These are phyloP conservation scores for Echinarachnius parma DNA, from an alignment of 53 echinoderm and acorn worm genomes.

Conservation along the genomic window DNA sequence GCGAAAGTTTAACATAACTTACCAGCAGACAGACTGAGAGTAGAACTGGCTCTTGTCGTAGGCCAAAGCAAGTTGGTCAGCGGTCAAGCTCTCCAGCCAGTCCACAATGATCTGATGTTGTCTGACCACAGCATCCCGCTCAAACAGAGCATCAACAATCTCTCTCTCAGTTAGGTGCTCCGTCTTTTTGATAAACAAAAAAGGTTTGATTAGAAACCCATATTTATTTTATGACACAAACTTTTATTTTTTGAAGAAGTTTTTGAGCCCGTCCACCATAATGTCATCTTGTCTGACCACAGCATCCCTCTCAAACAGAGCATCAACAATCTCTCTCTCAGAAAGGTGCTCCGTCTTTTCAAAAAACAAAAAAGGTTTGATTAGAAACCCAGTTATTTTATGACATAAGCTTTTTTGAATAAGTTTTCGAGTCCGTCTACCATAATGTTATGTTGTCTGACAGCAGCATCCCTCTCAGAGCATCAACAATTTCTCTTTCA, in stretches of 20 bases:
- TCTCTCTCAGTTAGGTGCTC: conserved; percentile 65
- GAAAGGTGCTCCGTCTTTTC: conserved; percentile 49
- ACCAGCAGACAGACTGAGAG: conserved; percentile 97
- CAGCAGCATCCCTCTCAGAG: conserved; percentile 53
- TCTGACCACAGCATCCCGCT: conserved; percentile 55
- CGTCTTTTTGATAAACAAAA: too few species aligned
- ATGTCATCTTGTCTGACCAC: conserved; percentile 79
- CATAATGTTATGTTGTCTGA: too few species aligned
- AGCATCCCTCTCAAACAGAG: conserved; percentile 61
- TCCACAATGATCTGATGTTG: conserved; percentile 94
- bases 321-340: conserved; percentile 68
- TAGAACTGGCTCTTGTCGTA: conserved; percentile 86
- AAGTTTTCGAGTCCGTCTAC: too few species aligned
- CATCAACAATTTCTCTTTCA: conserved; percentile 68
- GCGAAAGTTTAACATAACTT: too few species aligned
- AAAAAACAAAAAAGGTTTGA: too few species aligned
- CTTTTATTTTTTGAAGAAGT: too few species aligned
- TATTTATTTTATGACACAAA: too few species aligned
- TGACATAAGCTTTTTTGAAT: too few species aligned
- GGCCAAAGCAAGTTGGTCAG: conserved; percentile 56
- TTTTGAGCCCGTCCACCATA: too few species aligned
- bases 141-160: conserved; percentile 61
- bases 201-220: too few species aligned
- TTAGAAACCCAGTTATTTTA: too few species aligned
- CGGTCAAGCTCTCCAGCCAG: conserved; percentile 83